phyloP scores from a whole-genome alignment of 2,888 invertebrate genomes.

The Cheiracanthium punctorium region DNA sequence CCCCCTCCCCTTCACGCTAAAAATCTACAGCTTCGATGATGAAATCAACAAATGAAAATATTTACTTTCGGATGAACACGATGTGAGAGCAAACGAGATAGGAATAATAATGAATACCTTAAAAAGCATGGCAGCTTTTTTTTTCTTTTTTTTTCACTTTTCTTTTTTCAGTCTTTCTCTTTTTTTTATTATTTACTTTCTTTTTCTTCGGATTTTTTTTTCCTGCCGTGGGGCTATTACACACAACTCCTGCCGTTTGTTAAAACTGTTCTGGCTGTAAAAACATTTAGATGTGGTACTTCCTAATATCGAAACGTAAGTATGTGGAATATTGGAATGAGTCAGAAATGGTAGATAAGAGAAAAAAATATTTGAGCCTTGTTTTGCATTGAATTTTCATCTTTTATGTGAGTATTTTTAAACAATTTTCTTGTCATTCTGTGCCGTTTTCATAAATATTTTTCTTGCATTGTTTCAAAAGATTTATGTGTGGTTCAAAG shows the following conservation, averaged over 20 bases:
- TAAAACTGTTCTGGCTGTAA: conserved; percentile 45
- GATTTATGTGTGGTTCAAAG: too few species aligned
- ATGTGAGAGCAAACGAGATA: conserved; percentile 31
- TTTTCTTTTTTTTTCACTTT: conserved; percentile 14
- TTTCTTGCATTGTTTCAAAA: not conserved
- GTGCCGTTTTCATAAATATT: not conserved
- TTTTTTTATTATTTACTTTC: too few species aligned
- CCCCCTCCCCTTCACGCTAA: conserved; percentile 28
- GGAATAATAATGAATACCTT: conserved; percentile 57
- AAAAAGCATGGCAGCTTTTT: conserved; percentile 30
- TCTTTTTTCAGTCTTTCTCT: conserved; percentile 2
- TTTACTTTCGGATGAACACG: conserved; percentile 62
- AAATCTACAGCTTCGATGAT: conserved; percentile 40
- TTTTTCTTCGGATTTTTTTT: conserved; percentile 22
- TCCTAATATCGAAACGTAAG: conserved; percentile 39
- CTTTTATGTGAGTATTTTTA: not conserved
- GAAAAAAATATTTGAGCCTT: not conserved
- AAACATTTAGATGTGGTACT: conserved; percentile 57
- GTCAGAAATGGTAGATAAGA: conserved; percentile 6
- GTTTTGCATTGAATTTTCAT: not conserved
- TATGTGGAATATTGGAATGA: conserved; percentile 19
- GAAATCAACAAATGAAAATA: conserved; percentile 69
- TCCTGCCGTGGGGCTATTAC: conserved; percentile 55
- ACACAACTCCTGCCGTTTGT: conserved; percentile 14
- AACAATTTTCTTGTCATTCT: not conserved